These are phyloP conservation scores for Capreolus pygargus DNA, from an alignment of 2,113 vertebrate species.

Conservation along the genomic window DNA sequence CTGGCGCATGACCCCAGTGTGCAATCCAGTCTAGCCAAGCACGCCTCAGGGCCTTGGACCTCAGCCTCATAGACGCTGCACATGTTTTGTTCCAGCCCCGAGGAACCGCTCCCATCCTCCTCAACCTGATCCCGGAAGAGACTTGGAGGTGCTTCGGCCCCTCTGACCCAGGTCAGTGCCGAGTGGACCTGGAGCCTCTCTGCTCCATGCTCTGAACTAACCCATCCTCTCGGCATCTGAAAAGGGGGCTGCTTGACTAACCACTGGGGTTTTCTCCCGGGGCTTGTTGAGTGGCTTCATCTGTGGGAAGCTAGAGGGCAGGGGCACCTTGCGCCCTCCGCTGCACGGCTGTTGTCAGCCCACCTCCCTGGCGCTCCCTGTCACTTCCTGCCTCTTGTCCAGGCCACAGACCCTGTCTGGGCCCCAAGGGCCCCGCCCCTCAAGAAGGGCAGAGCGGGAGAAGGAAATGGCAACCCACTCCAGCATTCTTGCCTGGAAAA, in stretches of 20 bases:
- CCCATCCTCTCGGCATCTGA: background rate
- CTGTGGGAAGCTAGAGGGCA: background rate
- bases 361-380: background rate
- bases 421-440: background rate
- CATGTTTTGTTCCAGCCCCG: slow-evolving; percentile 68
- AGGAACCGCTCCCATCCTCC: slow-evolving; percentile 75
- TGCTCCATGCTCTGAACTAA: slow-evolving; percentile 18
- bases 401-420: background rate
- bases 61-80: background rate
- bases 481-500: too few relatives aligned
- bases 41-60: background rate
- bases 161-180: slow-evolving; percentile 79
- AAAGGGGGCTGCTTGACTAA: background rate
- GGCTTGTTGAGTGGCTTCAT: background rate
- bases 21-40: background rate
- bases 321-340: background rate
- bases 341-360: background rate
- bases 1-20: too few relatives aligned
- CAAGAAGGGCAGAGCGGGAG: background rate
- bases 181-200: background rate
- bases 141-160: slow-evolving; percentile 31
- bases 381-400: background rate
- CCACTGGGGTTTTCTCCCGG: background rate
- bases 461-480: too few relatives aligned
- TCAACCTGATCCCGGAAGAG: slow-evolving; percentile 78